Percentiles rank a stretch among this genome's conserved stretches.
Evolutionary conservation across 2,888 invertebrate genomes (phyloP).

Genomic region (Cepaea hortensis): DNA sequence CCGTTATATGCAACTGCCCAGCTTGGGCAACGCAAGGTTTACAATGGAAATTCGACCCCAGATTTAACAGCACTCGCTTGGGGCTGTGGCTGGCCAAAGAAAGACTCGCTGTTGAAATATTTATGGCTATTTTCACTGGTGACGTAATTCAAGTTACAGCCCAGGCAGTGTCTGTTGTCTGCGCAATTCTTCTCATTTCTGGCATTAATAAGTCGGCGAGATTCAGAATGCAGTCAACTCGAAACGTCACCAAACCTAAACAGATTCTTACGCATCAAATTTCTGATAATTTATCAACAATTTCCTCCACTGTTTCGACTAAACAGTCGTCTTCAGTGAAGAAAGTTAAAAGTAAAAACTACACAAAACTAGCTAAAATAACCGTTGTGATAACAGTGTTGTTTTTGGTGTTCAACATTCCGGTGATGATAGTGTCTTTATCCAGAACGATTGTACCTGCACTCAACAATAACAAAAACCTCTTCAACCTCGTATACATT

Average conservation of each 20-base stretch:
- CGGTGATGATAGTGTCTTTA: neutral
- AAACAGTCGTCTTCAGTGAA: neutral
- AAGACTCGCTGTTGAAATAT: neutral
- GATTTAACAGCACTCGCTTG: constrained; percentile 2
- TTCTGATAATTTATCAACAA: neutral
- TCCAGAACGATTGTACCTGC: constrained; percentile 10
- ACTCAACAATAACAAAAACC: neutral
- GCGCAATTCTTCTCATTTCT: constrained; percentile 13
- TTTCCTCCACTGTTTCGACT: neutral
- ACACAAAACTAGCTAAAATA: constrained; percentile 5
- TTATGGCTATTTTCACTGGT: neutral
- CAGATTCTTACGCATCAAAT: too few species aligned
- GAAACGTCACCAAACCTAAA: neutral
- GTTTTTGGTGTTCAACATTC: constrained; percentile 12
- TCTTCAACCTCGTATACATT: neutral
- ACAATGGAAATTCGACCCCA: neutral
- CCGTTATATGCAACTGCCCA: constrained; percentile 5
- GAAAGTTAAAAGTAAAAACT: neutral
- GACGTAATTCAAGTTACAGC: neutral
- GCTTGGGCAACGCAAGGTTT: constrained; percentile 26
- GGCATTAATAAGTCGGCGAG: neutral
- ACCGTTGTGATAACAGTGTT: neutral
- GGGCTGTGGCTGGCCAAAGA: neutral
- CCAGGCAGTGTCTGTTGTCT: constrained; percentile 4
- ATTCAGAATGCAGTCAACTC: neutral